Conservation (phyloP, 2,888 invertebrate genomes). For the Microctonus aethiopoides region DNA sequence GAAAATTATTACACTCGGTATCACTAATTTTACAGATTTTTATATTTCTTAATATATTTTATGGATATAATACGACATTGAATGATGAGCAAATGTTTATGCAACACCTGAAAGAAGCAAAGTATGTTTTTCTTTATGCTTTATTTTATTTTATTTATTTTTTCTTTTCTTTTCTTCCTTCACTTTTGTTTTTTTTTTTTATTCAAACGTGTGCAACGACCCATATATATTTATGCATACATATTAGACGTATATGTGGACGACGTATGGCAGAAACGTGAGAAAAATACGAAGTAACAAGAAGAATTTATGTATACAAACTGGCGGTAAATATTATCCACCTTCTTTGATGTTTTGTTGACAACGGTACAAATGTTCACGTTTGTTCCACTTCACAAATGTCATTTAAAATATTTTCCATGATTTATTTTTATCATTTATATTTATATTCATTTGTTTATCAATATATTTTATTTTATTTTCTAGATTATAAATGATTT, state of each 20-base stretch:
- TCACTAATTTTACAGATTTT: neutral
- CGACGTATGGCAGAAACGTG: conserved; percentile 32
- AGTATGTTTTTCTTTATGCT: conserved; percentile 9
- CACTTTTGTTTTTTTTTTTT: neutral
- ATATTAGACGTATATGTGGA: neutral
- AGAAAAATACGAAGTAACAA: conserved; percentile 35
- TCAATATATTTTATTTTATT: neutral
- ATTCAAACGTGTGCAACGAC: neutral
- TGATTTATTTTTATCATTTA: neutral
- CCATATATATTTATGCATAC: neutral
- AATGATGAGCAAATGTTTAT: neutral
- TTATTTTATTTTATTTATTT: neutral
- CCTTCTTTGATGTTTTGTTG: neutral
- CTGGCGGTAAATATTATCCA: neutral
- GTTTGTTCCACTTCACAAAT: neutral
- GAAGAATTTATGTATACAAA: conserved; percentile 2
- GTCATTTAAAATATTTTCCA: neutral
- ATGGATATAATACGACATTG: neutral
- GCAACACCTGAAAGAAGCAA: neutral
- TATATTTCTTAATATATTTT: neutral
- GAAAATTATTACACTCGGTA: neutral
- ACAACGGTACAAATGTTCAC: conserved; percentile 1
- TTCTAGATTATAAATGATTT: neutral
- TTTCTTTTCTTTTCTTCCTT: neutral
- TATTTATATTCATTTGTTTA: too few relatives aligned